Percentiles rank a stretch among this genome's conserved stretches.
These are phyloP conservation scores for Catostylus mosaicus DNA, from an alignment of 30 jellyfish, hydroid and myxozoan genomes.

Conservation along the genomic window DNA sequence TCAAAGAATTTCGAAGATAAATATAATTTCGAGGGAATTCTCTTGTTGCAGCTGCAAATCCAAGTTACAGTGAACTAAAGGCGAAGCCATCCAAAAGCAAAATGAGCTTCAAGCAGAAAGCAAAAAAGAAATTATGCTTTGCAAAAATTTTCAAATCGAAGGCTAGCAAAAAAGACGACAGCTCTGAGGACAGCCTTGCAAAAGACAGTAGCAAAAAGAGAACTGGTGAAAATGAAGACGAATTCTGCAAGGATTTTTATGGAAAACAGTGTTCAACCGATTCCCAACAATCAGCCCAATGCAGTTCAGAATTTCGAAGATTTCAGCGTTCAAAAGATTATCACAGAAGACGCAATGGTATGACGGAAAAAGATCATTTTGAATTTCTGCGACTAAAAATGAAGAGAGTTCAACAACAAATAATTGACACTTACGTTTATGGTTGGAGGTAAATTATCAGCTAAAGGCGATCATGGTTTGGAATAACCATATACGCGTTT, in stretches of 20 bases:
- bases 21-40: neutral
- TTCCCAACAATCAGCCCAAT: neutral
- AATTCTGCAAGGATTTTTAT: neutral
- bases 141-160: neutral
- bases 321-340: constrained; percentile 7
- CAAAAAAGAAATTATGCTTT: neutral
- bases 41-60: neutral
- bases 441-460: constrained; percentile 48
- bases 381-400: constrained; percentile 31
- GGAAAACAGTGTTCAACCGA: neutral
- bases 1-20: neutral
- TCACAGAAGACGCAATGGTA: constrained; percentile 40
- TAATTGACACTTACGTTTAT: constrained; percentile 39
- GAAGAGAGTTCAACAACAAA: constrained; percentile 58
- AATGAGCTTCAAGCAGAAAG: neutral
- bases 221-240: neutral
- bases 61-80: neutral
- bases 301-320: neutral
- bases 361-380: constrained; percentile 18
- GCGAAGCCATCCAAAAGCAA: neutral
- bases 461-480: no score
- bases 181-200: neutral
- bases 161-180: neutral
- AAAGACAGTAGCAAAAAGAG: neutral
- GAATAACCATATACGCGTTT: no score